phyloP scores from a whole-genome alignment of 1,140 invertebrate genomes.

The Zaprionus africanus region DNA sequence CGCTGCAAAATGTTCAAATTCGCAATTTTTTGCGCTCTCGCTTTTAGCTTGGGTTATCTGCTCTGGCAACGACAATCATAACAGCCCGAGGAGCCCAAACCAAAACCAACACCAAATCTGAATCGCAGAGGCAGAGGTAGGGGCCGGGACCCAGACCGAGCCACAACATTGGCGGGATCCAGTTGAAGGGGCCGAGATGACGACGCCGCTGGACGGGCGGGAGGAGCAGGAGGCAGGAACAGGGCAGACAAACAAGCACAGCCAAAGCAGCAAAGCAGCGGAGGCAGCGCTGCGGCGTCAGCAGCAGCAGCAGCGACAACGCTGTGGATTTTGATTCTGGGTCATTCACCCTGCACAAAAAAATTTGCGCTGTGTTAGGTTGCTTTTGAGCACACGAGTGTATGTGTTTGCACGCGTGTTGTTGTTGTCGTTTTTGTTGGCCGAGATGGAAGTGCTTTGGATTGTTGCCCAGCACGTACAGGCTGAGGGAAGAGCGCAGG shows the following conservation, averaged over 20 bases:
- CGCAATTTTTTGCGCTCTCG: slow-evolving; percentile 44
- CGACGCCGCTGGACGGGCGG: slow-evolving; percentile 24
- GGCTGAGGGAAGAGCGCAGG: slow-evolving; percentile 43
- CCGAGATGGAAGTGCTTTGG: slow-evolving; percentile 36
- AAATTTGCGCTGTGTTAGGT: slow-evolving; percentile 79
- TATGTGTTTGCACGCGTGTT: slow-evolving; percentile 8
- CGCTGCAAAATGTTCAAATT: slow-evolving; percentile 81
- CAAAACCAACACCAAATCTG: slow-evolving; percentile 36
- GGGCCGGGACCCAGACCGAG: slow-evolving; percentile 25
- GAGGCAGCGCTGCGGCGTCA: slow-evolving; percentile 61
- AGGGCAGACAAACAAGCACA: slow-evolving; percentile 37
- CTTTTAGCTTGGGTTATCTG: slow-evolving; percentile 71
- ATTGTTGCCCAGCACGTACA: slow-evolving; percentile 66
- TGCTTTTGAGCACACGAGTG: slow-evolving; percentile 40
- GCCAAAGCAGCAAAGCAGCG: slow-evolving; percentile 30
- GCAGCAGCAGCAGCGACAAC: slow-evolving; percentile 57
- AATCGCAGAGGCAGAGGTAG: slow-evolving; percentile 13
- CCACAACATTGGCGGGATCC: slow-evolving; percentile 48
- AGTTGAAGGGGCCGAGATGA: slow-evolving; percentile 35
- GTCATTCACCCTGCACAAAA: slow-evolving; percentile 82
- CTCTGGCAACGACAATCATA: slow-evolving; percentile 81
- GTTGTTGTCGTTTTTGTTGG: slow-evolving; percentile 41
- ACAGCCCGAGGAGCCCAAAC: slow-evolving; percentile 61
- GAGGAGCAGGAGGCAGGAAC: slow-evolving; percentile 22
- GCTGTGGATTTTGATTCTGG: slow-evolving; percentile 82